Percentiles rank a stretch among this genome's conserved stretches.
phyloP scores from a whole-genome alignment of 1,140 invertebrate genomes.

The Pogonognathellus flavescens region DNA sequence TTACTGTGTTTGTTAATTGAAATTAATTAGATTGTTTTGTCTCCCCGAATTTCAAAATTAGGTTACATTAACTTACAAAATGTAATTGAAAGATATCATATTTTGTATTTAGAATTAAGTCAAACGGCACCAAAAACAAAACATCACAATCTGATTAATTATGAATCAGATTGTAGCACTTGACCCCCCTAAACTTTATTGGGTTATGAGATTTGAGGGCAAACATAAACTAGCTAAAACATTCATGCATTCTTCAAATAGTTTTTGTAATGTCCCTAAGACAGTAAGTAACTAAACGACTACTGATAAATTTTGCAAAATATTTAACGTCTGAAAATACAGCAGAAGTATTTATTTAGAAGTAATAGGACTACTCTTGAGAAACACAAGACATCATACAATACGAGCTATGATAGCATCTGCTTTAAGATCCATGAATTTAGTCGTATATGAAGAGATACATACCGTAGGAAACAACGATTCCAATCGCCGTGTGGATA shows the following conservation, averaged over 20 bases:
- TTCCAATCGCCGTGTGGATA: too few relatives aligned
- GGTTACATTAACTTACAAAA: neutral
- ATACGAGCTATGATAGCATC: too few relatives aligned
- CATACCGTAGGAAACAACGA: too few relatives aligned
- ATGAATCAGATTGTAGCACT: neutral
- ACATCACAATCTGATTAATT: constrained; percentile 7
- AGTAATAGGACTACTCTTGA: too few relatives aligned
- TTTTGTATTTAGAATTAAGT: neutral
- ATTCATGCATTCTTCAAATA: neutral
- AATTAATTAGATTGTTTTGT: neutral
- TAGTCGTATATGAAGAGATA: too few relatives aligned
- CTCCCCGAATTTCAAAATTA: neutral
- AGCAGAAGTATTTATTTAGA: too few relatives aligned
- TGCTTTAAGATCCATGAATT: too few relatives aligned
- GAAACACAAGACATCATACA: too few relatives aligned
- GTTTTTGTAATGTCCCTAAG: constrained; percentile 16
- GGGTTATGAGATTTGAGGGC: neutral
- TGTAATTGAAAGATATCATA: neutral
- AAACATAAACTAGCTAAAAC: constrained; percentile 12
- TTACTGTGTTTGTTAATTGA: neutral
- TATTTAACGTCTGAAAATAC: too few relatives aligned
- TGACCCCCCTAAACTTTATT: neutral
- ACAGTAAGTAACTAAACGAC: too few relatives aligned
- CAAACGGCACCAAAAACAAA: neutral
- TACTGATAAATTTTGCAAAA: too few relatives aligned